These are phyloP conservation scores for Eleginops maclovinus DNA, from an alignment of 2,113 vertebrate species.

Conservation along the genomic window DNA sequence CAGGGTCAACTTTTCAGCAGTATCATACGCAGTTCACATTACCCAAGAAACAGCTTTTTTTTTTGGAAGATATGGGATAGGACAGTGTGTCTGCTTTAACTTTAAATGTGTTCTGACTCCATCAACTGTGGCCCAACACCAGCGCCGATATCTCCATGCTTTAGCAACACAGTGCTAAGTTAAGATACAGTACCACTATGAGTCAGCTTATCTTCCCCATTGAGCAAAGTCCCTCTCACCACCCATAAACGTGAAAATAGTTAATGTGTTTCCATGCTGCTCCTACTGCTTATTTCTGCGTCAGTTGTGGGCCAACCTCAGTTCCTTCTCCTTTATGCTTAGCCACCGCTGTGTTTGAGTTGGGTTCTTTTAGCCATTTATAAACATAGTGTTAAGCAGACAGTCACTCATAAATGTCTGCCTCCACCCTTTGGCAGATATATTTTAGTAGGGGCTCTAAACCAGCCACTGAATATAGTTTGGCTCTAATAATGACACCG, in stretches of 20 bases:
- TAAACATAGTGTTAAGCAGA: slow-evolving; percentile 55
- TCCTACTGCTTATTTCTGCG: slow-evolving; percentile 67
- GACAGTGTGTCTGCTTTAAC: not conserved
- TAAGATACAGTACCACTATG: slow-evolving; percentile 34
- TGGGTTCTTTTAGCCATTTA: slow-evolving; percentile 57
- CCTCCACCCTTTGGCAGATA: slow-evolving; percentile 36
- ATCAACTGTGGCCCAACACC: slow-evolving; percentile 40
- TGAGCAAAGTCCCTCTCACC: slow-evolving; percentile 44
- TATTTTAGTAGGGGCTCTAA: slow-evolving; percentile 12
- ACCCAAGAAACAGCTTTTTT: slow-evolving; percentile 8
- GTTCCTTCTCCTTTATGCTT: slow-evolving; percentile 49
- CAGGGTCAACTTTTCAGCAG: slow-evolving; percentile 23
- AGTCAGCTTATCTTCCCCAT: slow-evolving; percentile 45
- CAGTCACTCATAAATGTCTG: slow-evolving; percentile 56
- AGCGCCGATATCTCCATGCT: slow-evolving; percentile 35
- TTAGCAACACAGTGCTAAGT: slow-evolving; percentile 26
- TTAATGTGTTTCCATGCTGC: slow-evolving; percentile 70
- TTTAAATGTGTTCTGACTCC: slow-evolving; percentile 23
- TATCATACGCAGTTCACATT: not conserved
- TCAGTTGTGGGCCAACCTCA: slow-evolving; percentile 65
- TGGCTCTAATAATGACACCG: not conserved
- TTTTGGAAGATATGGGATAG: not conserved
- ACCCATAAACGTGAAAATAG: slow-evolving; percentile 64
- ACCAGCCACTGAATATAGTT: slow-evolving; percentile 6
- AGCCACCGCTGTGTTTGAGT: slow-evolving; percentile 62